Evolutionary conservation across 2,888 invertebrate species (phyloP), one percentile per base, ranked within the genome.

Genomic region (Aphodius sticticus): DNA sequence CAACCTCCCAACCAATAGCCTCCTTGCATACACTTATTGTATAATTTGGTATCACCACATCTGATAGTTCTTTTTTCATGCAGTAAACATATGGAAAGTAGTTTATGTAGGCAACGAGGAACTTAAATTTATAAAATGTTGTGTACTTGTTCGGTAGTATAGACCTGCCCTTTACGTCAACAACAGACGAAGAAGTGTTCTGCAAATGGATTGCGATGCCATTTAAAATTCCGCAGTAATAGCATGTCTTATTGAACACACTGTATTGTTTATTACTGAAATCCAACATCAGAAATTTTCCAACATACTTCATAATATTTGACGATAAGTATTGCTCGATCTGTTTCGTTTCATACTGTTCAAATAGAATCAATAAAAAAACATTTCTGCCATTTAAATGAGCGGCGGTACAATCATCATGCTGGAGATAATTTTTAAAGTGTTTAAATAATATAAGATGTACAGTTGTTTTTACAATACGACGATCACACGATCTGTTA

Each of bases 51-150:
- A 74, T 53, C 37, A 72, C 1, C 6, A 36, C 36, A 6, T 16
- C 53, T 12, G 76, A 69, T 77, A 0, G 9, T 9, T 38, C 69
- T 6, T 26, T 15, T 2, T 70, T 26, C 14, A 69, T 72, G 36
- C 84, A 84, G 69, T 70, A 81, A 76, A 82, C 80, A 74, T 81
- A 82, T 5, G 84, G 84, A 76, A 81, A 82, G 69, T 78, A 81
- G 76, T 82, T 80, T 6, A 82, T 70, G 69, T 83, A 82, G 2
- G 80, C 83, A 2, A 84, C 78, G 16, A 80, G 26, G 37, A 84
- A 80, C 12, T 53, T 53, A 12, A 53, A 53, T 53, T 1, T 5
- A 53, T 5, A 0, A 2, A 53, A 12, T 2, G 9, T 12, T 2
- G 2, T 3, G 12, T 2, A 9, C 7, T 12, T 7, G 1, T 53